Conservation (phyloP, 2,113 vertebrate species). For the Vireo altiloquus region DNA sequence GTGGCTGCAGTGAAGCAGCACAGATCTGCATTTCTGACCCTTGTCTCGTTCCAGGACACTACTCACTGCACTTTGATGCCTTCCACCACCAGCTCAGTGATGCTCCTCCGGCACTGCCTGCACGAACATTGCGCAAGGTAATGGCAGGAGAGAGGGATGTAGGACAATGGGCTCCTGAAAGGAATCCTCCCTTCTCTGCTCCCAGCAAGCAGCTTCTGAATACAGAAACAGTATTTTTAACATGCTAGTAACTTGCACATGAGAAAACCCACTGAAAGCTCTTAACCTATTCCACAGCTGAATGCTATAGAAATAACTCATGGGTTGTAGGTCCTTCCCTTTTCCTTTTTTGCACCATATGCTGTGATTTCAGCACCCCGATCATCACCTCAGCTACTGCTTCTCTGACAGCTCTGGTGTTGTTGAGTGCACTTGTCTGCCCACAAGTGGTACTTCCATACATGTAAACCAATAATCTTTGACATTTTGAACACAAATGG, state of each 20-base stretch:
- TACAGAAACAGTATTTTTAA: not conserved
- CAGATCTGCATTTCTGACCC: constrained; percentile 20
- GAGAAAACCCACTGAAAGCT: not conserved
- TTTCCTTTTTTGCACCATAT: not conserved
- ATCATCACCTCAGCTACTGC: not conserved
- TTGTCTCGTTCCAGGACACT: constrained; percentile 83
- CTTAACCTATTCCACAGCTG: not conserved
- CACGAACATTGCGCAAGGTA: constrained; percentile 91
- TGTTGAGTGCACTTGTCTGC: not conserved
- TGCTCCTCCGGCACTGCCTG: constrained; percentile 86
- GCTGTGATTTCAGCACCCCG: not conserved
- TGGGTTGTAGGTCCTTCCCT: not conserved
- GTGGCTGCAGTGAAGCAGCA: not conserved
- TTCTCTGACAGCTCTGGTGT: not conserved
- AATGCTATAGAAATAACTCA: not conserved
- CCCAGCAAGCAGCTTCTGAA: not conserved
- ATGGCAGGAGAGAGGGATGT: not conserved
- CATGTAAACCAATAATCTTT: not conserved
- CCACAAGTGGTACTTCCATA: not conserved
- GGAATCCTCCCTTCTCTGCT: not conserved
- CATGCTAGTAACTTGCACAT: not conserved
- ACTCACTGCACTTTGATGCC: constrained; percentile 92
- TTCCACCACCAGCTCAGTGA: constrained; percentile 92
- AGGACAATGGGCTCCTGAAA: not conserved
- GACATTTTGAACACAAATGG: not conserved